Evolutionary conservation across 2,797 vertebrate species (phyloP), one percentile per base, ranked within the genome.

Genomic region (Gadopsis marmoratus): DNA sequence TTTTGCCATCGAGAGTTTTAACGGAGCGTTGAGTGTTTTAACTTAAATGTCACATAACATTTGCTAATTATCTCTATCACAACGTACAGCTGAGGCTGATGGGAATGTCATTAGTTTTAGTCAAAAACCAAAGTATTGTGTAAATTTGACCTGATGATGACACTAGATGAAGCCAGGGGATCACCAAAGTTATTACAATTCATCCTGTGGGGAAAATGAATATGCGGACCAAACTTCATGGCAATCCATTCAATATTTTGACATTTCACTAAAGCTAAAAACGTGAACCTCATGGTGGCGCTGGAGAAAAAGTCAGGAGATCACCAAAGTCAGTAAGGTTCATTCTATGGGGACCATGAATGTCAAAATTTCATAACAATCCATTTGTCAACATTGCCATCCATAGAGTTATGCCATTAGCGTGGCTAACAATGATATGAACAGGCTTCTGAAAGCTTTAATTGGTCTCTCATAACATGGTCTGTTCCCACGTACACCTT

Each of bases 361-460:
- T 39, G 37, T 39, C 37, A 37, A 37, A 37, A 2, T 9, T 39
- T 11, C 37, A 39, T 39, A 10, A 39, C 31, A 78, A 45, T 65
- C 19, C 10, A 50, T 45, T 45, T 45, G 43, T 16, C 43, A 17
- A 45, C 43, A 45, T 13, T 37, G 1, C 7, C n/a, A 4, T 59
- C 48, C 50, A 33, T 26, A 23, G 11, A 82, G 31, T 14, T 48
- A 53, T 23, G 5, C 4, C 3, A 2, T 23, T 31, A 16, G 16
- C 2, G 11, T n/a, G 45, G 14, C 23, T 26, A 47, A 31, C 58
- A 74, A 43, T 7, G 0, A 65, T 33, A 67, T 48, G 2, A 51
- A 10, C 17, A 64, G 51, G 16, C 71, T 37, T 78, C 23, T 78
- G 23, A 65, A 74, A 70, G 56, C 55, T 80, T 60, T 66, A 76